A percentile compares a stretch with the other conserved stretches of the same genome.
phyloP scores from a whole-genome alignment of 2,888 invertebrate genomes.

The Trissoscelio sp. region DNA sequence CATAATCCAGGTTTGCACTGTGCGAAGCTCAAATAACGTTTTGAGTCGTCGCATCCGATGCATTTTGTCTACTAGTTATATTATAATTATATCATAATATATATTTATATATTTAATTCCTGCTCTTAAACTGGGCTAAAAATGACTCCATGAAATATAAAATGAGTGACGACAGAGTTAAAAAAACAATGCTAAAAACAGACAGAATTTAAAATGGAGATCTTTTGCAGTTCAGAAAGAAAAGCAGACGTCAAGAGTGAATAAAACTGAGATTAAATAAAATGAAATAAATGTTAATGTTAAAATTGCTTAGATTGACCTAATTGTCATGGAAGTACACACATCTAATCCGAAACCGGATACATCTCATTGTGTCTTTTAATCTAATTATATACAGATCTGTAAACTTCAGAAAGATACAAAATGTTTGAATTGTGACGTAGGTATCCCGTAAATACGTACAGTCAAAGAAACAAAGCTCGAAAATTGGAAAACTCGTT shows the following conservation, averaged over 20 bases:
- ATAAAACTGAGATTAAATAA: no score
- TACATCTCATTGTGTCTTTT: constrained; percentile 18
- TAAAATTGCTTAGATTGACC: constrained; percentile 7
- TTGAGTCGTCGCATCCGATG: constrained; percentile 31
- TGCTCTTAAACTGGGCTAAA: constrained; percentile 13
- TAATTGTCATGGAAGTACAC: constrained; percentile 57
- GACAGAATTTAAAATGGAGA: constrained; percentile 8
- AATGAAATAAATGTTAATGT: no score
- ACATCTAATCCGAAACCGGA: constrained; percentile 39
- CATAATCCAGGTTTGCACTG: constrained; percentile 53
- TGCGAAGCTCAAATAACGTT: constrained; percentile 37
- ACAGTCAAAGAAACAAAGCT: constrained; percentile 48
- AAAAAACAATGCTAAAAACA: not conserved
- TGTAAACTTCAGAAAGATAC: constrained; percentile 44
- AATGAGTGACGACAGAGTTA: no score
- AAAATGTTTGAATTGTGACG: constrained; percentile 29
- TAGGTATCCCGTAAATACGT: constrained; percentile 7
- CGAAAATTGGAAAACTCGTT: constrained; percentile 37
- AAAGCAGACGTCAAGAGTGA: constrained; percentile 33
- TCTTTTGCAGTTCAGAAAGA: constrained; percentile 3
- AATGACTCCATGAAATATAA: not conserved
- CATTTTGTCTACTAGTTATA: constrained; percentile 46
- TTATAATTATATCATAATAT: not conserved
- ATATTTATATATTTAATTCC: constrained; percentile 30
- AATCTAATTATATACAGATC: constrained; percentile 58